Evolutionary conservation across 2,113 vertebrate genomes (phyloP), one percentile per base, ranked within the genome.

Genomic region (Porphyrio hochstetteri): DNA sequence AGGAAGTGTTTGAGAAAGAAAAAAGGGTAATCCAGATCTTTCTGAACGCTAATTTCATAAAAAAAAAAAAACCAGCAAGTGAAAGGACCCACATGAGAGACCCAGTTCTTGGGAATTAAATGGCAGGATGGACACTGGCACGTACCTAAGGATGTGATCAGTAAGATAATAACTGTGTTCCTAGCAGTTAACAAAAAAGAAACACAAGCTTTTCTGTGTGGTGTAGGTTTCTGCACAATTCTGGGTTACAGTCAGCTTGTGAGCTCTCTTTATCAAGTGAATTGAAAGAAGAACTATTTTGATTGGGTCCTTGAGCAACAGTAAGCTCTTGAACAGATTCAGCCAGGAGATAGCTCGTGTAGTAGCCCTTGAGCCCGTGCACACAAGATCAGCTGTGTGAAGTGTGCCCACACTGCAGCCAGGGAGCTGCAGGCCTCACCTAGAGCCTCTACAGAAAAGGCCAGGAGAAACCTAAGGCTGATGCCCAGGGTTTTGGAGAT

Each of bases 261-360:
- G 60, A 79, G 29, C 29, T 13, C 19, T 67, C 15, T 56, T 67
- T 44, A 56, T 36, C 27, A 12, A 55, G 33, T 46, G 33, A 31
- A n/a, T 20, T 6, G 7, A 68, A 77, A 64, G 48, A 64, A 55
- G 38, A 64, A 55, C 28, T 74, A 11, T 56, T 84, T 74, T 46
- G 33, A 56, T 1, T 48, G 21, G 16, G 16, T 9, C 8, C n/a
- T 27, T 48, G 38, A 75, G 50, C 28, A 56, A 65, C 27, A 65
- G n/a, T 52, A 56, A 28, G 40, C 28, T 48, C 60, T 64, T 55
- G 50, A 65, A 33, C 40, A 65, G 33, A 65, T 46, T 46, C 21
- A 56, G 1, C 38, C 50, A 56, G 59, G 38, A 56, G 38, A 38
- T 27, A 46, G 13, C n/a, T 65, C 3, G 1, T 1, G 0, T 75